Evolutionary conservation across 1,140 invertebrate species (phyloP).

Genomic region (Anastrepha ludens): DNA sequence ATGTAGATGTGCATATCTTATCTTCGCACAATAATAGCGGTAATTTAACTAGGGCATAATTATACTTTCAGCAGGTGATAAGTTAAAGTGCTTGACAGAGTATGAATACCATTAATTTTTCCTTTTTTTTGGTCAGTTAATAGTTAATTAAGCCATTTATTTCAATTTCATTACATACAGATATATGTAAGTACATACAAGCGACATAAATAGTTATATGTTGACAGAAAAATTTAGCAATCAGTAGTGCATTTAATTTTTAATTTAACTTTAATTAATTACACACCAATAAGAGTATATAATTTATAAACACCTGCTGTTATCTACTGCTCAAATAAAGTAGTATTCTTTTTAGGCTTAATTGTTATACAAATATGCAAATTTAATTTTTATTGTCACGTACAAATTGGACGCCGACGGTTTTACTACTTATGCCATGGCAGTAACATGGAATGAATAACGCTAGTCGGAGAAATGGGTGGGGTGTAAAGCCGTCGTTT

Average conservation of each 20-base stretch:
- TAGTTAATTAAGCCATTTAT: neutral
- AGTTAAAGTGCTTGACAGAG: neutral
- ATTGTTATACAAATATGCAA: neutral
- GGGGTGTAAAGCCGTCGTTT: neutral
- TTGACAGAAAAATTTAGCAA: neutral
- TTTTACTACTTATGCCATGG: neutral
- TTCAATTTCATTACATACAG: no score
- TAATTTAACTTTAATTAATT: neutral
- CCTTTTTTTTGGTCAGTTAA: neutral
- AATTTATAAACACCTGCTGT: neutral
- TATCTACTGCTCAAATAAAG: conserved; percentile 2
- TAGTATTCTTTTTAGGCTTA: neutral
- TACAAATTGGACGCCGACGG: neutral
- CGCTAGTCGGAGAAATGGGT: neutral
- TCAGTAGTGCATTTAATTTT: neutral
- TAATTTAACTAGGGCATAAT: neutral
- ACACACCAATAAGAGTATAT: neutral
- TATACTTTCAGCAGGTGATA: neutral
- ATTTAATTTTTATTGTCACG: neutral
- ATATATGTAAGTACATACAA: neutral
- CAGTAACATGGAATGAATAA: neutral
- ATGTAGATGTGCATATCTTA: neutral
- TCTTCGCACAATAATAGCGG: neutral
- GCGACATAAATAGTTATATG: neutral
- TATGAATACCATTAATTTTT: no score